Evolutionary conservation across 2,797 vertebrate species (phyloP).

Genomic region (Parauchenoglanis ngamensis): DNA sequence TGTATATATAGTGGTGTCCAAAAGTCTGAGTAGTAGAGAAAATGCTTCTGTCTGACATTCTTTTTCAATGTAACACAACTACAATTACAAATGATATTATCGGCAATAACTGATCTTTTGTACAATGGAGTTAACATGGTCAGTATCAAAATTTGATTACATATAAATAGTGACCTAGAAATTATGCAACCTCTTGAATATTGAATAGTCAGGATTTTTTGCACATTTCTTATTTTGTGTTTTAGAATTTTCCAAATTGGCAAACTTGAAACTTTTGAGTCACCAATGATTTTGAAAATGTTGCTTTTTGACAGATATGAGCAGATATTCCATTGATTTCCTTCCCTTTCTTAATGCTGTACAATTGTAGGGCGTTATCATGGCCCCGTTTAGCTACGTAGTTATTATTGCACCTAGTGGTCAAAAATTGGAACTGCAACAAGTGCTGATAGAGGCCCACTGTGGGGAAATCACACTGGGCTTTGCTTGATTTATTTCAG

Average conservation of each 20-base stretch:
- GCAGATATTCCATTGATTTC: background rate
- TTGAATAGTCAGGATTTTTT: background rate
- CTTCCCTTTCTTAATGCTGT: background rate
- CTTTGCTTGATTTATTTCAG: background rate
- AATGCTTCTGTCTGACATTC: background rate
- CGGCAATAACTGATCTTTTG: background rate
- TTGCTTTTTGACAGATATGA: background rate
- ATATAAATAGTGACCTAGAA: background rate
- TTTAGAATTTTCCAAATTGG: too few species aligned
- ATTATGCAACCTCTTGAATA: background rate
- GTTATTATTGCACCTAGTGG: background rate
- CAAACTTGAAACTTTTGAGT: too few species aligned
- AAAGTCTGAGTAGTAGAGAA: background rate
- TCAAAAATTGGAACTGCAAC: background rate
- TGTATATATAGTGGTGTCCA: background rate
- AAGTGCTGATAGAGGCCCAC: background rate
- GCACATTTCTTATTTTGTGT: background rate
- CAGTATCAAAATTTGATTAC: background rate
- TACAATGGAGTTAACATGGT: background rate
- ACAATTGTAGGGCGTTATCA: background rate
- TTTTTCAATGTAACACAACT: background rate
- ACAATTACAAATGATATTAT: background rate
- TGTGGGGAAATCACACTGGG: background rate
- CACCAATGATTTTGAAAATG: background rate
- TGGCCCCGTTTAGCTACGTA: background rate